Base-by-base conservation (phyloP, 2,797 vertebrate genomes). In the Labroides dimidiatus region DNA sequence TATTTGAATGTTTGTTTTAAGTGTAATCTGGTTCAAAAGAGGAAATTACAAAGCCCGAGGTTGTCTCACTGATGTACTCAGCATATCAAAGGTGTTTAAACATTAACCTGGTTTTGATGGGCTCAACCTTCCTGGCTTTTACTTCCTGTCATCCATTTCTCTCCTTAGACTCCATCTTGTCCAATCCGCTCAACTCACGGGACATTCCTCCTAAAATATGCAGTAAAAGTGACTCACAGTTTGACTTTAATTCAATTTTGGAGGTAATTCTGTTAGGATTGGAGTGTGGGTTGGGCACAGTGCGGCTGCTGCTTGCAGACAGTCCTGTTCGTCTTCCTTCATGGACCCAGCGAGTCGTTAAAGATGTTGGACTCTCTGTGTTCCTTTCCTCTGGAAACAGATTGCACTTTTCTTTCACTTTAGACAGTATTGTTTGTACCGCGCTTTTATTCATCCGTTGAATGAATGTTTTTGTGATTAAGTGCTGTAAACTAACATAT, bases 231-330 rank as follows among this genome's bases (percentile, higher is more conserved):
- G 74, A 84, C 84, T 87, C 87, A 78, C 84, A 83, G 84, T 86
- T 69, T 16, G 23, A 79, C 64, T 81, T 87, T 84, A 93, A 94
- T 93, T 91, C 0, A 88, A 93, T 93, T 92, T 84, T 0, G 10
- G 74, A 50, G 19, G 47, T 84, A 93, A 93, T 92, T 90, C 59
- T 69, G 84, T 93, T 92, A 90, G 73, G 63, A 65, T 53, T 65
- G 1, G 45, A 65, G 75, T 45, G 67, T 47, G 75, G 74, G 37
- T 48, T 48, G 63, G 78, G 68, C 61, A 33, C 27, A 19, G 60
- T 64, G 70, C 56, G 71, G 75, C 81, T 53, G 69, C 81, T 68
- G 69, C 68, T 71, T 47, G 54, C 41, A 42, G 62, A 65, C 64
- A 59, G 56, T 70, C 60, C 15, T 7, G 53, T 43, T 67, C 2